Percentiles rank a stretch among this genome's conserved stretches.
phyloP scores from a whole-genome alignment of 1,140 invertebrate species.

The Bilobella aurantiaca region DNA sequence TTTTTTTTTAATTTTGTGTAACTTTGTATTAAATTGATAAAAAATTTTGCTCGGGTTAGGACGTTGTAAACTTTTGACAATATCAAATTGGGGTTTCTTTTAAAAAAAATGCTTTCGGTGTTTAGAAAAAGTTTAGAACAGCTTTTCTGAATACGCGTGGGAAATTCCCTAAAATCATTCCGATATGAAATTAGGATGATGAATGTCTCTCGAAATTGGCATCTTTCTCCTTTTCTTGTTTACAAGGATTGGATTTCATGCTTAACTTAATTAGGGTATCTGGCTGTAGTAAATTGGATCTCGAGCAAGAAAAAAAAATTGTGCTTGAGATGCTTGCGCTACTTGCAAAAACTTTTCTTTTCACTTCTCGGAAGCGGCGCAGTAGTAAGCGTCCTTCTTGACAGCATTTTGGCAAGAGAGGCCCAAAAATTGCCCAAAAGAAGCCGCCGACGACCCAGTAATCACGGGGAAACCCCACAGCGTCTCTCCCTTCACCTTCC shows the following conservation, averaged over 20 bases:
- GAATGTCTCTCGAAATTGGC: background rate
- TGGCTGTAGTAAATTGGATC: background rate
- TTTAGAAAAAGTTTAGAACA: too few relatives aligned
- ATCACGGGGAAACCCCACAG: conserved; percentile 2
- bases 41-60: too few relatives aligned
- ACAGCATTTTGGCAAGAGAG: background rate
- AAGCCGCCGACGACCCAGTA: background rate
- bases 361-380: background rate
- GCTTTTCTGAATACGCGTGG: too few relatives aligned
- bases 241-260: too few relatives aligned
- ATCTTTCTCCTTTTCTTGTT: background rate
- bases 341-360: too few relatives aligned
- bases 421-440: background rate
- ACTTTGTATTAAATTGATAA: too few relatives aligned
- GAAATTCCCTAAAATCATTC: too few relatives aligned
- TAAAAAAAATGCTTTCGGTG: too few relatives aligned
- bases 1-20: too few relatives aligned
- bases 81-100: too few relatives aligned
- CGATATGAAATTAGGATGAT: too few relatives aligned
- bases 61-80: too few relatives aligned
- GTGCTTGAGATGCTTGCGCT: background rate
- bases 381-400: background rate
- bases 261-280: conserved; percentile 2
- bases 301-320: background rate
- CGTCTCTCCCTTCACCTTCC: background rate